Evolutionary conservation across 2,797 vertebrate genomes (phyloP), one percentile per base, ranked within the genome.

Genomic region (Chrysocyon brachyurus): DNA sequence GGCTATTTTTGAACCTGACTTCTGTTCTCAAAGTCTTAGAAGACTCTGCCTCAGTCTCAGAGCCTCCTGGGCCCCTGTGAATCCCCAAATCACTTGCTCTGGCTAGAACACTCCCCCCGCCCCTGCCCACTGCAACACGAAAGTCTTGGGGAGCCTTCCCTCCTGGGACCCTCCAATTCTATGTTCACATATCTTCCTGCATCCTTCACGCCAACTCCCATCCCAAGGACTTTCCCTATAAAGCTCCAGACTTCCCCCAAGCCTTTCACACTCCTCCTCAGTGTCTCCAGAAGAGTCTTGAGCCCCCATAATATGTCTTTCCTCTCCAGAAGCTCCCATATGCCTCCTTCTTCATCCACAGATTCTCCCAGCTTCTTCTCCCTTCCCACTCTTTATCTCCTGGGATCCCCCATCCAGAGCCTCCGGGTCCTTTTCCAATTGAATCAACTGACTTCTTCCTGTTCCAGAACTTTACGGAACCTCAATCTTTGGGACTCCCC

Each of bases 381-480:
- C 9, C 56, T 57, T 59, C 63, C 31, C n/a, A 40, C 86, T 33
- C 36, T 36, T 64, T 40, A 0, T 22, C 64, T 77, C 66, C 72
- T 3, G 31, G 49, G n/a, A 70, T 5, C 46, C 28, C 17, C 6
- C 6, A 63, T 31, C 92, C 79, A 61, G 31, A 72, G 31, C 61
- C n/a, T 84, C 24, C n/a, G 22, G 24, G 26, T 26, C 26, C 31
- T 36, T 88, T 90, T 79, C 87, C 88, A 61, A 33, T 28, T 96
- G 33, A 40, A 49, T 90, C 87, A 73, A 85, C 57, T 78, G 66
- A 89, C 82, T 90, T 31, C 46, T 36, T 61, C 56, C 68, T 92
- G 49, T 33, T 94, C 36, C 81, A 89, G 57, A 96, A 92, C 92
- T 96, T 92, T 64, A 15, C 26, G 16, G 68, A 81, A 70, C 66